A percentile compares a stretch with the other conserved stretches of the same genome.
Evolutionary conservation across 1,140 invertebrate genomes (phyloP).

Genomic region (Drosophila repleta): DNA sequence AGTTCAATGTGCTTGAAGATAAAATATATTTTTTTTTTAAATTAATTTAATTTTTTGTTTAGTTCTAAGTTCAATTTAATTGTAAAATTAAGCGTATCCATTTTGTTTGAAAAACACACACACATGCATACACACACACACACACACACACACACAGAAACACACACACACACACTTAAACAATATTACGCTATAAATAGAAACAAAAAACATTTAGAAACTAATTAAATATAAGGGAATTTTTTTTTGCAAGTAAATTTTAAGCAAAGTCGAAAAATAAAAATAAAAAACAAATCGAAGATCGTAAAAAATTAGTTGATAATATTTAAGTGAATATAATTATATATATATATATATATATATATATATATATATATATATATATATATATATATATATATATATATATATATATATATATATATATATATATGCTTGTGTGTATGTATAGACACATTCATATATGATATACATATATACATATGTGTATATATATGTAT

Average conservation of each 20-base stretch:
- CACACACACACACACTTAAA: conserved; percentile 29
- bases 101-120: conserved; percentile 73
- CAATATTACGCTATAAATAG: conserved; percentile 40
- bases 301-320: conserved; percentile 61
- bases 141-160: conserved; percentile 16
- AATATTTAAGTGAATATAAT: conserved; percentile 65
- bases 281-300: conserved; percentile 15
- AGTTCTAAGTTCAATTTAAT: conserved; percentile 78
- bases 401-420: conserved; percentile 19
- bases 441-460: conserved; percentile 21
- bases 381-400: conserved; percentile 33
- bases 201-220: conserved; percentile 57
- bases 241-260: conserved; percentile 50
- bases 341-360: conserved; percentile 35
- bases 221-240: conserved; percentile 57
- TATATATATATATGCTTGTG: conserved; percentile 35
- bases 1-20: conserved; percentile 46
- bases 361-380: conserved; percentile 16
- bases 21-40: conserved; percentile 18
- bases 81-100: conserved; percentile 66
- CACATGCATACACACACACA: conserved; percentile 22
- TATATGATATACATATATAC: conserved; percentile 1
- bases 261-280: conserved; percentile 45
- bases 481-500: conserved; percentile 13
- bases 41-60: conserved; percentile 66